Evolutionary conservation across 2,113 vertebrate genomes (phyloP), one percentile per base, ranked within the genome.

Genomic region (Eublepharis macularius): DNA sequence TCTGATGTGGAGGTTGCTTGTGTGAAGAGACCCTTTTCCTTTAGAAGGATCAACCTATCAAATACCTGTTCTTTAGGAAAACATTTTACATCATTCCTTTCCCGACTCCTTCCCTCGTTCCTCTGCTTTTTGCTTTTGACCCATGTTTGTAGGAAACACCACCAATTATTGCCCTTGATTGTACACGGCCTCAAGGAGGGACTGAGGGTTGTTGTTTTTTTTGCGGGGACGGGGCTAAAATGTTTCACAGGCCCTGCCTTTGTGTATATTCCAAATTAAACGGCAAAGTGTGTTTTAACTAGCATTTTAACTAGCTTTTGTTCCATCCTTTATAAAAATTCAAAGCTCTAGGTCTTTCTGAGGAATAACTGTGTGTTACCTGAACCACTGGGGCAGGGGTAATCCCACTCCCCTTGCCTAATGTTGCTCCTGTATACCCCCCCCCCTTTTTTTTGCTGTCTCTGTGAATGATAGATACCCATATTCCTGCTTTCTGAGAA

Each of bases 401-500:
- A 17, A 17, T 13, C 2, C 39, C 16, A 4, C 17, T 29, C 47
- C 16, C 32, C 3, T 26, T 82, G 81, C 86, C 79, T 68, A 51
- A 51, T 7, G 49, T 51, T 51, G 49, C 66, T 26, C 51, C 19
- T 41, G 39, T 60, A 29, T 13, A 29, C 12, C 6, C 2, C 92
- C 26, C 21, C 88, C 72, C 32, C 1, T 7, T 34, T 85, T 84
- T 84, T 87, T 89, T 29, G n/a, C 90, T 92, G 75, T 1, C 76
- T 70, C 88, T 85, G 90, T 92, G 41, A 49, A 72, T 76, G 14
- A 54, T 73, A 83, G 4, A 79, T 14, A 81, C 76, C 69, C 69
- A 4, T 75, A 76, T 89, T 88, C 85, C 86, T 77, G 85, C 91
- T 91, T 90, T 66, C 54, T 84, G 74, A 66, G 87, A 91, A 73